A percentile compares a stretch with the other conserved stretches of the same genome.
Evolutionary conservation across 2,888 invertebrate genomes (phyloP).

Genomic region (Diaperis boleti): DNA sequence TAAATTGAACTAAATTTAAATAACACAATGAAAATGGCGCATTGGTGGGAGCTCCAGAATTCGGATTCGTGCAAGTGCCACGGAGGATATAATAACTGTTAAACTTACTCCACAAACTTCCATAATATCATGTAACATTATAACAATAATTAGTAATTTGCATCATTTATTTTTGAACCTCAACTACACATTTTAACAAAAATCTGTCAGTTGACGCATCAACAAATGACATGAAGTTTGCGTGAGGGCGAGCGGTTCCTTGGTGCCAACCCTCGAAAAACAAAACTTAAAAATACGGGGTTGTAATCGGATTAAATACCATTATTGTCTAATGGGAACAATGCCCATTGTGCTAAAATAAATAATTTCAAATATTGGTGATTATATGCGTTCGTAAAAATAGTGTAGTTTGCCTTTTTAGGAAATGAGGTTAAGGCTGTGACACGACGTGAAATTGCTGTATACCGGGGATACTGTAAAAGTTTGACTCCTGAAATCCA

Average conservation of each 20-base stretch:
- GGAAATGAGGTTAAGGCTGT: constrained; percentile 4
- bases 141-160: constrained; percentile 19
- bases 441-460: neutral
- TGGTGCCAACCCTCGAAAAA: constrained; percentile 16
- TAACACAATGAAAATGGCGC: constrained; percentile 45
- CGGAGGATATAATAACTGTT: neutral
- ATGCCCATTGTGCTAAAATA: neutral
- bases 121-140: constrained; percentile 23
- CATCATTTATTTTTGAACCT: constrained; percentile 18
- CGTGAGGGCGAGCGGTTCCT: constrained; percentile 26
- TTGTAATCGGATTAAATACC: neutral
- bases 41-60: constrained; percentile 39
- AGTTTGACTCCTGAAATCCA: no score
- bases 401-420: constrained; percentile 8
- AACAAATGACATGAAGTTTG: constrained; percentile 39
- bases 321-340: neutral
- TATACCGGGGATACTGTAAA: neutral
- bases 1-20: constrained; percentile 39
- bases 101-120: constrained; percentile 30
- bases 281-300: constrained; percentile 5
- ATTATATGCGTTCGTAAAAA: neutral
- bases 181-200: constrained; percentile 41
- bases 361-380: neutral
- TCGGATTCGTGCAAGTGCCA: neutral
- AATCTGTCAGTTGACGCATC: constrained; percentile 46